Evolutionary conservation across 2,113 vertebrate genomes (phyloP), one percentile per base, ranked within the genome.

Genomic region (Elephantulus edwardii): DNA sequence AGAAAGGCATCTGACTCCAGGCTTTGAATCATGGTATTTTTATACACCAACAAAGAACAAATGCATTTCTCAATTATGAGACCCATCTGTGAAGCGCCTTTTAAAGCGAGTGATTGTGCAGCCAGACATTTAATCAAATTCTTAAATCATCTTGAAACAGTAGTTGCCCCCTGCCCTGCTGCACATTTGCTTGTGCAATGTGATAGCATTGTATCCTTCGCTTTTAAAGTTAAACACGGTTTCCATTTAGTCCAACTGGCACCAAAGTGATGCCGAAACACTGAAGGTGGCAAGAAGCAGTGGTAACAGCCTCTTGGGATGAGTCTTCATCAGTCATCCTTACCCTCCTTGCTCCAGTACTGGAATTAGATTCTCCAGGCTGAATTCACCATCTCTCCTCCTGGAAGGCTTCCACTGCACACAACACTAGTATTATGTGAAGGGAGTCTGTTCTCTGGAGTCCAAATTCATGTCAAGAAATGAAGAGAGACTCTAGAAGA

Each of bases 21-120:
- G 89, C 89, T 95, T 86, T 76, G 89, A 91, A n/a, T 81, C 72
- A 2, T 0, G 1, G 44, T 76, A 40, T 90, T 82, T 76, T 91
- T 60, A 79, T 11, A 50, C 16, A 54, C 42, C 89, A 66, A 46
- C 80, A 72, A 90, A 90, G 93, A 96, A 90, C 93, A 88, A 76
- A 90, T 83, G 80, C 86, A 62, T 92, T 92, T 93, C 95, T 94
- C 89, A 76, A 12, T 95, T 88, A 94, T 86, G 83, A 95, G 77
- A 80, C 86, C 93, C 95, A 93, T 83, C 66, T 94, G 95, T 24
- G 92, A 91, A 83, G 52, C 33, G 79, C 88, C 88, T 90, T 90
- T 90, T 89, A 92, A 94, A 90, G 93, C 35, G 4, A 0, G 44
- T 35, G 5, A 12, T 52, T 26, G 16, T 14, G 66, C 33, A 64